Evolutionary conservation across 2,113 vertebrate species (phyloP).

Genomic region (Pollachius pollachius): DNA sequence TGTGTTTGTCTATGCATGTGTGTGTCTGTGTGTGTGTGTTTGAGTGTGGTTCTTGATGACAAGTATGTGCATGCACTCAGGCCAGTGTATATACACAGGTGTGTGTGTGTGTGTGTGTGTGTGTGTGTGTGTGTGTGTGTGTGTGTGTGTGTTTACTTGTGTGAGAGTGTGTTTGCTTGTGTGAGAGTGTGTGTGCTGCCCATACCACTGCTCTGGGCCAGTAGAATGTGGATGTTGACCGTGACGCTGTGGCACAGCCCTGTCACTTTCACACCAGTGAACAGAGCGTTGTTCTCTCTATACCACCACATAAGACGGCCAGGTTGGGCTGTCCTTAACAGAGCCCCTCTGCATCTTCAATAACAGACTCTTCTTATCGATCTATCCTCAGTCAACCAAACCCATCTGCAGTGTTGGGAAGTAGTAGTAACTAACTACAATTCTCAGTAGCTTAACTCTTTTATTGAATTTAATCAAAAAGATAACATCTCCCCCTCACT

Average conservation of each 20-base stretch:
- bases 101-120: slow-evolving; percentile 33
- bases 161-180: slow-evolving; percentile 2
- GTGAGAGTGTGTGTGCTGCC: not conserved
- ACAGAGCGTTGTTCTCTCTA: slow-evolving; percentile 51
- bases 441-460: no score
- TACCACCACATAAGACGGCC: no score
- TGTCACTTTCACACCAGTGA: slow-evolving; percentile 65
- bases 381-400: no score
- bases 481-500: no score
- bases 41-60: not conserved
- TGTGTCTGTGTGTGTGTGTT: slow-evolving; percentile 22
- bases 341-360: no score
- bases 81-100: slow-evolving; percentile 17
- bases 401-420: no score
- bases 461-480: no score
- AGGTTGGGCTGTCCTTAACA: no score
- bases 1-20: not conserved
- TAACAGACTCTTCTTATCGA: no score
- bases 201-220: slow-evolving; percentile 34
- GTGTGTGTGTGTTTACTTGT: not conserved
- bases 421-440: no score
- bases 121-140: not conserved
- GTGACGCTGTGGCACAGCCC: slow-evolving; percentile 65
- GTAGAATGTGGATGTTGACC: slow-evolving; percentile 78
- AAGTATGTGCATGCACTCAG: not conserved